A percentile compares a stretch with the other conserved stretches of the same genome.
phyloP scores from a whole-genome alignment of 2,888 invertebrate genomes.

The Pinctada fucata region DNA sequence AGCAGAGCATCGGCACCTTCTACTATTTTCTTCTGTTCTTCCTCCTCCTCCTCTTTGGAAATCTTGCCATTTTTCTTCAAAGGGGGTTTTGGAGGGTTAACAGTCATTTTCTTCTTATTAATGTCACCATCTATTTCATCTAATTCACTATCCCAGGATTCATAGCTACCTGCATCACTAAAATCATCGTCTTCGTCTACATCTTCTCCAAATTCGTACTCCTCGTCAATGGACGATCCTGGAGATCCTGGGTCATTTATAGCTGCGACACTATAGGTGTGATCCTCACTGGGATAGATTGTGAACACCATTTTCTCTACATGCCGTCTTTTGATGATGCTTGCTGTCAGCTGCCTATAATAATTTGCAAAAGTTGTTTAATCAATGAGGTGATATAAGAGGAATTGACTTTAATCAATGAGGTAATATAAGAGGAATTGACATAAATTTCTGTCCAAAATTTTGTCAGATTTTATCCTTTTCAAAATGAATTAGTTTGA shows the following conservation, averaged over 20 bases:
- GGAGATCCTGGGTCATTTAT: slow-evolving; percentile 67
- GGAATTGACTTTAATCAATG: not conserved
- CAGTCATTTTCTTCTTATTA: slow-evolving; percentile 6
- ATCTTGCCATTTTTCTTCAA: slow-evolving; percentile 19
- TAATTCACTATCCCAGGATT: slow-evolving; percentile 59
- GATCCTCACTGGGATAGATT: slow-evolving; percentile 93
- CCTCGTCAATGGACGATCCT: slow-evolving; percentile 76
- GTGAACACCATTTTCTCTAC: slow-evolving; percentile 83
- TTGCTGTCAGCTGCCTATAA: slow-evolving; percentile 36
- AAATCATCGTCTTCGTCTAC: slow-evolving; percentile 59
- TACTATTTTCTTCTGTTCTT: slow-evolving; percentile 82
- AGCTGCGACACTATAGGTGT: slow-evolving; percentile 86
- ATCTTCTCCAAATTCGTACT: slow-evolving; percentile 75
- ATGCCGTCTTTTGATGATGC: slow-evolving; percentile 47
- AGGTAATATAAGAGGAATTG: not conserved
- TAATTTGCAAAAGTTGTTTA: not conserved
- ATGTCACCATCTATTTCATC: slow-evolving; percentile 65
- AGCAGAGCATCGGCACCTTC: slow-evolving; percentile 88
- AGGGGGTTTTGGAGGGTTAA: slow-evolving; percentile 15
- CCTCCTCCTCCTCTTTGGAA: slow-evolving; percentile 63
- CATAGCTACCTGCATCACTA: slow-evolving; percentile 44
- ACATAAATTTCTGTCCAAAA: not conserved
- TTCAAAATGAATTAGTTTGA: not conserved
- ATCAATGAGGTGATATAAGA: not conserved
- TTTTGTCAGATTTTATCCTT: too few species aligned